Evolutionary conservation across 2,797 vertebrate genomes (phyloP).

Genomic region (Hylomyscus alleni): DNA sequence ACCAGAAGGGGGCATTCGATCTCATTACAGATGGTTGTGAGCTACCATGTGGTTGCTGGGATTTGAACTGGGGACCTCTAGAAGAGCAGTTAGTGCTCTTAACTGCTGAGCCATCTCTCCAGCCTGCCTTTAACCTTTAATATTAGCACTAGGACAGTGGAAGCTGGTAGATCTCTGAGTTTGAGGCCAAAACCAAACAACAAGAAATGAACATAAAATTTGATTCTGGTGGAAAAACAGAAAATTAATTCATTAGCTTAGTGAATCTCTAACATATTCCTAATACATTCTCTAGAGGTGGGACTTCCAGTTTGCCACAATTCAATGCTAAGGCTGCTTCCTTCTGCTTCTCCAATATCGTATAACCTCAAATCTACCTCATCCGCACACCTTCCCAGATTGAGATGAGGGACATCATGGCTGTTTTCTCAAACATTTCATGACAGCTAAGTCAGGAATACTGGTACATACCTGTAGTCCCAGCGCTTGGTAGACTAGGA

Average conservation of each 20-base stretch:
- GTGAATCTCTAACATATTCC: not conserved
- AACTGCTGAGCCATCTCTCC: too few species aligned
- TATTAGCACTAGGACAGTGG: not conserved
- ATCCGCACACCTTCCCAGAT: not conserved
- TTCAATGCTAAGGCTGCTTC: not conserved
- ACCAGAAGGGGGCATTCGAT: too few species aligned
- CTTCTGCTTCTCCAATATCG: not conserved
- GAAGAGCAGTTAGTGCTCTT: too few species aligned
- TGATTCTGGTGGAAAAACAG: slow-evolving; percentile 3
- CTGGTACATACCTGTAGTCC: not conserved
- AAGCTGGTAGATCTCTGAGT: not conserved
- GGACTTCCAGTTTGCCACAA: not conserved
- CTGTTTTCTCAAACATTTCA: not conserved
- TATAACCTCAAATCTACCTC: not conserved
- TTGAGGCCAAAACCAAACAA: not conserved
- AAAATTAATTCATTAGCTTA: slow-evolving; percentile 3
- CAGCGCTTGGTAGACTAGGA: not conserved
- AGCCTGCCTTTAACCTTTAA: not conserved
- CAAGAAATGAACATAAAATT: slow-evolving; percentile 15
- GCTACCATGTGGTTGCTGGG: too few species aligned
- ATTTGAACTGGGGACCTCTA: too few species aligned
- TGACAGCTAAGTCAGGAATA: not conserved
- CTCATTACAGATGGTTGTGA: too few species aligned
- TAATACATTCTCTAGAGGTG: not conserved
- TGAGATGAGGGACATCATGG: not conserved